These are phyloP conservation scores for Pachyramphus minor DNA, from an alignment of 2,113 vertebrate species.

Conservation along the genomic window DNA sequence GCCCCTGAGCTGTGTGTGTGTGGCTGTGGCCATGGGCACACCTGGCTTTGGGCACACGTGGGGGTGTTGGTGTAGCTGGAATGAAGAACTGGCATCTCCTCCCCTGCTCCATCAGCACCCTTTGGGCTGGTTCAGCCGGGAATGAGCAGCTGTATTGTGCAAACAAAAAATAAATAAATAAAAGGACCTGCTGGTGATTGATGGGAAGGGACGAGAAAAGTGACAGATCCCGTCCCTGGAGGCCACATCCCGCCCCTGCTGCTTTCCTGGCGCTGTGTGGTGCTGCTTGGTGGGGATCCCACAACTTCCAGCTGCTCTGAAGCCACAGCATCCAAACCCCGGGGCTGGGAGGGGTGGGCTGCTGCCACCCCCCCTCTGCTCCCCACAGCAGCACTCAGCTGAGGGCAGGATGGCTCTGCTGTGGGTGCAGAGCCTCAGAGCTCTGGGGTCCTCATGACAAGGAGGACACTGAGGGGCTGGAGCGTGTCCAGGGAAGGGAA, in stretches of 20 bases:
- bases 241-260: neutral
- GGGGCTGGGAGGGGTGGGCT: neutral
- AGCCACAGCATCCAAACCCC: fast-evolving
- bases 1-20: neutral
- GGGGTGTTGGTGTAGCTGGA: neutral
- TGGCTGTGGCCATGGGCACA: neutral
- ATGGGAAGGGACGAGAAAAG: neutral
- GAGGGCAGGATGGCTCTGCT: neutral
- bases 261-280: neutral
- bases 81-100: neutral
- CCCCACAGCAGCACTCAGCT: fast-evolving
- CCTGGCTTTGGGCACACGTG: neutral
- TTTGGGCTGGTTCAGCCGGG: neutral
- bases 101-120: neutral
- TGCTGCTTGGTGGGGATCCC: neutral
- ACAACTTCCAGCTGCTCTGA: neutral
- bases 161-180: neutral
- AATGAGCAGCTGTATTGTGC: neutral
- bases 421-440: neutral
- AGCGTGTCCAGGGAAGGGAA: neutral
- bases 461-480: neutral
- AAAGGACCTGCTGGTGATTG: neutral
- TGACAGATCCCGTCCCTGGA: neutral
- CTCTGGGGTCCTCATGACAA: neutral
- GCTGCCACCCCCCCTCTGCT: neutral